Percentiles rank a stretch among this genome's conserved stretches.
phyloP scores from a whole-genome alignment of 1,140 invertebrate genomes.

The Bombus affinis region DNA sequence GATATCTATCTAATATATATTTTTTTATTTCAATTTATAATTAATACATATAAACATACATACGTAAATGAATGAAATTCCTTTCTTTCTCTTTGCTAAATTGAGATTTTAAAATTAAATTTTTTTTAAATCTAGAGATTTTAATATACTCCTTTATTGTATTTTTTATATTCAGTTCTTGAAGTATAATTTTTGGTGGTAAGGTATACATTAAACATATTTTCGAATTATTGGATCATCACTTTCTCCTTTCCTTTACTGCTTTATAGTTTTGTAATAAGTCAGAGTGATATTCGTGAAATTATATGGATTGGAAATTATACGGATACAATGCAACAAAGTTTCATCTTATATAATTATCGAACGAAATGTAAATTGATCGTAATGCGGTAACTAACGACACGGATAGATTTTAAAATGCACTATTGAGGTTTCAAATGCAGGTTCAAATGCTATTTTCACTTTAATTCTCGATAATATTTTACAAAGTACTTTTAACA shows the following conservation, averaged over 20 bases:
- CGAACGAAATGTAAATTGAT: constrained; percentile 25
- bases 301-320: not conserved
- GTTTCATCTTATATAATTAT: constrained; percentile 29
- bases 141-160: too few species aligned
- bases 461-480: not conserved
- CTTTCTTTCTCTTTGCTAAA: too few species aligned
- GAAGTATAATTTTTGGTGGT: too few species aligned
- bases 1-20: too few species aligned
- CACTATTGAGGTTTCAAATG: constrained; percentile 14
- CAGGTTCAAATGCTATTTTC: not conserved
- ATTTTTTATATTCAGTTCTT: too few species aligned
- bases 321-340: not conserved
- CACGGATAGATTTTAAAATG: constrained; percentile 6
- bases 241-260: too few species aligned
- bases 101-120: too few species aligned
- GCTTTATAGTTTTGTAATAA: too few species aligned
- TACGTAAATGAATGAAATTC: too few species aligned
- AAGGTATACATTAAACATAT: not conserved
- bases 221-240: not conserved
- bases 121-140: too few species aligned
- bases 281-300: not conserved
- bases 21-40: too few species aligned
- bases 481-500: not conserved
- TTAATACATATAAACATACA: too few species aligned
- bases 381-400: constrained; percentile 20